Evolutionary conservation across 2,888 invertebrate species (phyloP), one percentile per base, ranked within the genome.

Genomic region (Hedya salicella): DNA sequence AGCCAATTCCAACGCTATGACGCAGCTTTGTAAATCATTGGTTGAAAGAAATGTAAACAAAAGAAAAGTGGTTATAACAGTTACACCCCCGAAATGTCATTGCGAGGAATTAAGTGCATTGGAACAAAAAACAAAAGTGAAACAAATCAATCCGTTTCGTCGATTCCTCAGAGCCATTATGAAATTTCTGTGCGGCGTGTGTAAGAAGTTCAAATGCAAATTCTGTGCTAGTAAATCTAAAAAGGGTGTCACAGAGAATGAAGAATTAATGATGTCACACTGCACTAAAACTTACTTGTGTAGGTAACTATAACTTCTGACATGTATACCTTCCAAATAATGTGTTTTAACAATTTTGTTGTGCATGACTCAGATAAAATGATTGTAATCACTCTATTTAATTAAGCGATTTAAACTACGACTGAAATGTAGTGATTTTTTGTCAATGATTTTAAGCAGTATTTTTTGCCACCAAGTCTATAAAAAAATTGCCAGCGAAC

Each of bases 31-130:
- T 70, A 83, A 79, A 62, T 82, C 76, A 8, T 70, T 83, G 53
- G 80, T 84, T 0, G 75, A 80, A 19, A 80, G 68, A 14, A 80
- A 80, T 67, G 59, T 75, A 0, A 73, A 75, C 64, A 81, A 71
- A 36, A 79, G 74, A 68, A 75, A 69, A 48, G 74, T 79, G 0
- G 78, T 82, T 64, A 73, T 91, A 0, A 75, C 83, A 1, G 86
- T 81, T 0, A 82, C 70, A 68, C 73, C 92, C 0, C 90, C 91
- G 0, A 71, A 73, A n/a, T 92, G 92, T 65, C 86, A 88, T 67
- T 91, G 91, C 60, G 69, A 78, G 6, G 79, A 86, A 19, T 70
- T 84, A 11, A 72, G 65, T 36, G 67, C 71, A 5, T 73, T 78
- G 49, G 73, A 79, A 68, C 73, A 72, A 69, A 71, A 73, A n/a